Evolutionary conservation across 2,113 vertebrate genomes (phyloP), one percentile per base, ranked within the genome.

Genomic region (Engraulis encrasicolus): DNA sequence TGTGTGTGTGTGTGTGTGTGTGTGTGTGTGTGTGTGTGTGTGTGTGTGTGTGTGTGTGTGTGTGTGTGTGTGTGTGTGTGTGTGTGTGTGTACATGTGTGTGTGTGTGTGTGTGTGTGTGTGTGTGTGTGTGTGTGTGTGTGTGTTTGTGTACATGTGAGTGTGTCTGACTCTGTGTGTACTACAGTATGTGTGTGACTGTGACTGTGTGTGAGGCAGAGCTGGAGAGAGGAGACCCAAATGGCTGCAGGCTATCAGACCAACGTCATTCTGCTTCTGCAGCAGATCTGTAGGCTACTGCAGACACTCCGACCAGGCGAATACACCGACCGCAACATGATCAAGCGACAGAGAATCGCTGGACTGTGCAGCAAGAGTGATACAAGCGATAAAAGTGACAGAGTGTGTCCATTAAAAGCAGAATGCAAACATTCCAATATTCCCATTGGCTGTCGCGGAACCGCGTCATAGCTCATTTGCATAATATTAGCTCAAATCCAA

Each of bases 11-110:
- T 6, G 31, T 79, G 27, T 78, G 58, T 6, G 6, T 20, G 37
- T 81, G n/a, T 36, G 50, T 61, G 61, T 9, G 34, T n/a, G 49
- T 23, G 36, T n/a, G 12, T 20, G 23, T 31, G 23, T 78, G 77
- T 36, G 77, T 78, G 77, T 36, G 36, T 78, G 77, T 36, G 77
- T 78, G 31, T 2, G 77, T 77, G 79, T 50, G 34, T 17, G n/a
- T 49, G 31, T 17, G 50, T 78, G 78, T 36, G n/a, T 78, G 7
- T 79, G 37, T 6, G 34, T 66, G 27, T 80, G 40, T 38, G 38
- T 49, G 74, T 52, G 52, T 78, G 77, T 58, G 27, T 45, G 40
- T 5, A 45, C 4, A 45, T 45, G 40, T 9, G 78, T 66, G 31
- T 17, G 20, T 58, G 31, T 17, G 50, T 74, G 77, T 31, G 20